phyloP scores from a whole-genome alignment of 2,797 vertebrate species.

The Molossus alvarezi region DNA sequence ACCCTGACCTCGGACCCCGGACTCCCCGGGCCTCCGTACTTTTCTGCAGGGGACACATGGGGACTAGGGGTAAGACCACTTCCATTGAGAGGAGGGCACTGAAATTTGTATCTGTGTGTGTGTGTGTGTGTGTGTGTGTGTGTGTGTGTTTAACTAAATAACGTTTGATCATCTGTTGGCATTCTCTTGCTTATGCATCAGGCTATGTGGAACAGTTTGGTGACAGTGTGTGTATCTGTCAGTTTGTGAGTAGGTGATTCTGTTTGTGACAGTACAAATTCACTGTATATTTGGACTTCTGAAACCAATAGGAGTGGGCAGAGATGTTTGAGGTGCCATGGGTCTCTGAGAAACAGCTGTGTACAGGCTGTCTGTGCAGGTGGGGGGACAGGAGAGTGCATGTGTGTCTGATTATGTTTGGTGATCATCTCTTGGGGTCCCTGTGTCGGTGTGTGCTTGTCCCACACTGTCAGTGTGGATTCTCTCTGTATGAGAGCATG shows the following conservation, averaged over 20 bases:
- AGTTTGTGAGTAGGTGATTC: conserved; percentile 2
- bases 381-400: neutral
- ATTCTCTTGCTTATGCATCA: neutral
- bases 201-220: conserved; percentile 37
- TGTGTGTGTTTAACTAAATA: neutral
- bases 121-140: neutral
- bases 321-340: neutral
- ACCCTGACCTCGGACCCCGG: fast-evolving
- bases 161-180: conserved; percentile 26
- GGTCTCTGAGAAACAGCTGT: neutral
- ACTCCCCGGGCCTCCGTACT: fast-evolving
- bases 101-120: neutral
- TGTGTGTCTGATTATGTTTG: neutral
- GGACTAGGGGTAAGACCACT: neutral
- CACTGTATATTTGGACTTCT: neutral
- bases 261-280: neutral
- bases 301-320: neutral
- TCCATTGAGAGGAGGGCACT: neutral
- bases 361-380: neutral
- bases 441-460: neutral
- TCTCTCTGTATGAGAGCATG: neutral
- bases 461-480: neutral
- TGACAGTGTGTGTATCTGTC: conserved; percentile 44
- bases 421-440: neutral
- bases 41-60: neutral